Conservation (phyloP, 2,113 vertebrate species). For the Amia ocellicauda region DNA sequence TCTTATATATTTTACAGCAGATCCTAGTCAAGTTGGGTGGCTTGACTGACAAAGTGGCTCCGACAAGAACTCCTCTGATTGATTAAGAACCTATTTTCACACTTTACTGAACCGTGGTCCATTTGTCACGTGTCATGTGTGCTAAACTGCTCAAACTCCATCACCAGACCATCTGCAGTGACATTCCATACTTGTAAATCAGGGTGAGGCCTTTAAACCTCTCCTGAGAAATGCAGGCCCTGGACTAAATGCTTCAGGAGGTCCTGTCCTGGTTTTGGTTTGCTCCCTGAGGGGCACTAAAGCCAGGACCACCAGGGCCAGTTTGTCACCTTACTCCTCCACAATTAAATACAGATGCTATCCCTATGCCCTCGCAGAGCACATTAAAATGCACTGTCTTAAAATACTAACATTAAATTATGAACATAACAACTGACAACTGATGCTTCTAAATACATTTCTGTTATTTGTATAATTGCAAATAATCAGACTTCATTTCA, state of each 20-base stretch:
- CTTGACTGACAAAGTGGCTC: slow-evolving; percentile 11
- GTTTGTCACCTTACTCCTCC: slow-evolving; percentile 43
- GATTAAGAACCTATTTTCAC: slow-evolving; percentile 28
- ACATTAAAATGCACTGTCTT: too few species aligned
- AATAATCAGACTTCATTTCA: too few species aligned
- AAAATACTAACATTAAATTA: too few species aligned
- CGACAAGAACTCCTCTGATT: neutral
- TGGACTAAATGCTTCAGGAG: slow-evolving; percentile 18
- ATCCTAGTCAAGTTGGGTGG: too few species aligned
- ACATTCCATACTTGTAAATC: slow-evolving; percentile 56
- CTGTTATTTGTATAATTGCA: too few species aligned
- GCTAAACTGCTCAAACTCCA: slow-evolving; percentile 19
- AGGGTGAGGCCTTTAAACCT: slow-evolving; percentile 27
- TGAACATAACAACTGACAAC: too few species aligned
- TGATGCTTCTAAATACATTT: too few species aligned
- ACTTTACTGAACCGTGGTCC: slow-evolving; percentile 21
- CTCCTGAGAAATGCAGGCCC: slow-evolving; percentile 31
- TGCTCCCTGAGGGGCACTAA: slow-evolving; percentile 37
- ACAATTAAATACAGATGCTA: neutral
- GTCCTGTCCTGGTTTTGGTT: neutral
- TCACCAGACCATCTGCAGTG: slow-evolving; percentile 50
- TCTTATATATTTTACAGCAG: too few species aligned
- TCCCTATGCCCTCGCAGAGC: too few species aligned
- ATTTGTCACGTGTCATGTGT: slow-evolving; percentile 27
- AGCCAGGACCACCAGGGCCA: slow-evolving; percentile 28